A percentile compares a stretch with the other conserved stretches of the same genome.
Evolutionary conservation across 2,113 vertebrate genomes (phyloP).

Genomic region (Oceanites oceanicus): DNA sequence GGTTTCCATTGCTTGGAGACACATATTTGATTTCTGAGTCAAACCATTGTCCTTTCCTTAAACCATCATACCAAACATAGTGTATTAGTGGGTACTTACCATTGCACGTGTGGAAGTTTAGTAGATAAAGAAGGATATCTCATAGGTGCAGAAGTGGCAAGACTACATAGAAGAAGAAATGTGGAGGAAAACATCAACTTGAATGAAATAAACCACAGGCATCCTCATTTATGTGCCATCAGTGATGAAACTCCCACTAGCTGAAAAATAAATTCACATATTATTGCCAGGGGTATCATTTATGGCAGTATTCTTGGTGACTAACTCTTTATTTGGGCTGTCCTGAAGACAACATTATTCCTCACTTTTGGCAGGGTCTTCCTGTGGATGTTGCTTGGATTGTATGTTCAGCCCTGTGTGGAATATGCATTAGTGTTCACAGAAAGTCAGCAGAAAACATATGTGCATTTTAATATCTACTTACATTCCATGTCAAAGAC

Average conservation of each 20-base stretch:
- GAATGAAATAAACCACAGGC: background rate
- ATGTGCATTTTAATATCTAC: background rate
- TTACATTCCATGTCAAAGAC: background rate
- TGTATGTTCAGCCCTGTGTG: background rate
- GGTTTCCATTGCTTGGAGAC: background rate
- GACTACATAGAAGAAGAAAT: background rate
- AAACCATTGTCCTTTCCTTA: background rate
- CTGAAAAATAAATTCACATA: background rate
- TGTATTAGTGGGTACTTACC: background rate
- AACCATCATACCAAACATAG: background rate
- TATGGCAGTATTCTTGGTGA: slow-evolving; percentile 8
- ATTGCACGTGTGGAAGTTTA: background rate
- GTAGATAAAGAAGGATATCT: background rate
- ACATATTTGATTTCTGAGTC: background rate
- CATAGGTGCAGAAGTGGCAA: background rate
- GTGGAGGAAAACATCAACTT: background rate
- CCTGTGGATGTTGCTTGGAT: background rate
- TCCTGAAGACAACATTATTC: slow-evolving; percentile 18
- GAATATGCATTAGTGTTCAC: background rate
- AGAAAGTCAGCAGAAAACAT: background rate
- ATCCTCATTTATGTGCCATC: background rate
- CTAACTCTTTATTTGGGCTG: background rate
- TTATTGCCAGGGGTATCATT: slow-evolving; percentile 17
- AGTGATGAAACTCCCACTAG: slow-evolving; percentile 10
- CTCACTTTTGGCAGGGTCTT: background rate